Percentiles rank a stretch among this genome's conserved stretches.
phyloP scores from a whole-genome alignment of 2,113 vertebrate species.

The Oenanthe oenanthe region DNA sequence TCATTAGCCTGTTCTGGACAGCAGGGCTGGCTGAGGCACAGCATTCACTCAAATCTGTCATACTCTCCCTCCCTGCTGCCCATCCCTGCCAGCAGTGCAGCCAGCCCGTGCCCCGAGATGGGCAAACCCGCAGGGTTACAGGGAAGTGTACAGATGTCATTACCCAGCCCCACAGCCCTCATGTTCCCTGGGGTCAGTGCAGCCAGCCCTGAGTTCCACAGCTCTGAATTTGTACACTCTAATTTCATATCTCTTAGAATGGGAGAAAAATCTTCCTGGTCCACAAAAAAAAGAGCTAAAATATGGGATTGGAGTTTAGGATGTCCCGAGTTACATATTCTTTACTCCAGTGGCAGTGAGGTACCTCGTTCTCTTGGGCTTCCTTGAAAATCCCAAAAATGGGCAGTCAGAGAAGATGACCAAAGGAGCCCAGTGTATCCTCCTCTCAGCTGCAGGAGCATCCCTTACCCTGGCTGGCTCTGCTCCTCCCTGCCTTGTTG shows the following conservation, averaged over 20 bases:
- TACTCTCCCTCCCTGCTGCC: background rate
- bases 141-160: background rate
- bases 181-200: accelerated
- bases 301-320: background rate
- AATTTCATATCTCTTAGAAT: background rate
- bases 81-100: accelerated
- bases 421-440: background rate
- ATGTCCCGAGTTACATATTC: accelerated
- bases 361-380: background rate
- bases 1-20: accelerated
- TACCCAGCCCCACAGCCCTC: background rate
- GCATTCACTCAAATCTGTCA: accelerated
- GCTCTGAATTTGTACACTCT: background rate
- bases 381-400: background rate
- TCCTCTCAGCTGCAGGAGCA: background rate
- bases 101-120: accelerated
- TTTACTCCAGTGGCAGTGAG: background rate
- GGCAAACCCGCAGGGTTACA: background rate
- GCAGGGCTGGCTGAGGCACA: too few relatives aligned
- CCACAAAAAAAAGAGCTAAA: background rate
- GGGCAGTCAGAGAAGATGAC: accelerated
- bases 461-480: background rate
- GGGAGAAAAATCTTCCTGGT: background rate
- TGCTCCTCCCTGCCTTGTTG: background rate
- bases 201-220: background rate